Percentiles rank a stretch among this genome's conserved stretches.
phyloP scores from a whole-genome alignment of 2,797 vertebrate species.

The Cryptoblepharus egeriae region DNA sequence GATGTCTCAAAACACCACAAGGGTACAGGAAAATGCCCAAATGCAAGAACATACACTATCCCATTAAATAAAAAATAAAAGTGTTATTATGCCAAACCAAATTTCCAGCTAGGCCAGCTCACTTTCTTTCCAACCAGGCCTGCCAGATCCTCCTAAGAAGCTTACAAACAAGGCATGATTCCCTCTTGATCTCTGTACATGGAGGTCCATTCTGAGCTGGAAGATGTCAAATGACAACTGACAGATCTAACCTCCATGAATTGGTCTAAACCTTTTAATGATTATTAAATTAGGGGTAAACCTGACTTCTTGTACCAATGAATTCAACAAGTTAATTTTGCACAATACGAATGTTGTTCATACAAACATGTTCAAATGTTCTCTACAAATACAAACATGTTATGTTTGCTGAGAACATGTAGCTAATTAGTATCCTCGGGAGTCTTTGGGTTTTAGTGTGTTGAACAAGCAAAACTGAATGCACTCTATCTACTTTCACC shows the following conservation, averaged over 20 bases:
- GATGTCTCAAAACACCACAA: not conserved
- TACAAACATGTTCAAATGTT: no score
- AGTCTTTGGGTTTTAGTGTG: not conserved
- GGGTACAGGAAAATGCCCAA: not conserved
- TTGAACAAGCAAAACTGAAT: not conserved
- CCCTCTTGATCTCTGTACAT: not conserved
- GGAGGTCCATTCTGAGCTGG: not conserved
- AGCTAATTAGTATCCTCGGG: not conserved
- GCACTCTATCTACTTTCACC: not conserved
- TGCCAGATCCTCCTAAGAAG: not conserved
- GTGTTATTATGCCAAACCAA: not conserved
- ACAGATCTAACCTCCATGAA: not conserved
- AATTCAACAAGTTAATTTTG: not conserved
- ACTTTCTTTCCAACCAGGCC: not conserved
- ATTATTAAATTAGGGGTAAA: not conserved
- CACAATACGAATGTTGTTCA: no score
- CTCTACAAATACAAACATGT: no score
- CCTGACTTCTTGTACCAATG: not conserved
- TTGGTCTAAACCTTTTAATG: not conserved
- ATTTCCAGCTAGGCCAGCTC: not conserved
- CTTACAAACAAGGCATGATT: not conserved
- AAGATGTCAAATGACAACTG: not conserved
- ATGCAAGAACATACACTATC: not conserved
- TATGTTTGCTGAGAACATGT: not conserved
- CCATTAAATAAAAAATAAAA: no score